phyloP scores from a whole-genome alignment of 2,797 vertebrate species.

The Falco novaeseelandiae region DNA sequence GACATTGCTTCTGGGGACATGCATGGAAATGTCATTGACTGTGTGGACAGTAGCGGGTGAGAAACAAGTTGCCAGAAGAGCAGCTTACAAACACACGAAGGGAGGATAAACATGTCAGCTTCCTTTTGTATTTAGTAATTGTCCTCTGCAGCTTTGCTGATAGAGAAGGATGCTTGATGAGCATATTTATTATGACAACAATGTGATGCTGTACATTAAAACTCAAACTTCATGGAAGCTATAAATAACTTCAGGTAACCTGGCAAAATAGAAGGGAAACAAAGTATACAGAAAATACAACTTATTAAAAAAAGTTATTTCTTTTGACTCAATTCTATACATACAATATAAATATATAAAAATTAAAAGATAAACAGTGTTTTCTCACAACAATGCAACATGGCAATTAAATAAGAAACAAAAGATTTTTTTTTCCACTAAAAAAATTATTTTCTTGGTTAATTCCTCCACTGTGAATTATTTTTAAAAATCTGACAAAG shows the following conservation, averaged over 20 bases:
- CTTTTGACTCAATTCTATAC: conserved; percentile 24
- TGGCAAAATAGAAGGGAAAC: neutral
- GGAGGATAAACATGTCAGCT: neutral
- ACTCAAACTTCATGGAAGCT: conserved; percentile 28
- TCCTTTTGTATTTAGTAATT: neutral
- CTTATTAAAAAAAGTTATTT: neutral
- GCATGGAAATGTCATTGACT: neutral
- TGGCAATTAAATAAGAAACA: neutral
- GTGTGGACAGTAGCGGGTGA: neutral
- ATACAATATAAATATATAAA: conserved; percentile 5
- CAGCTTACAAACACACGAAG: neutral
- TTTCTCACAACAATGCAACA: neutral
- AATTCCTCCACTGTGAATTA: neutral
- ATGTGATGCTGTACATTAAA: conserved; percentile 27
- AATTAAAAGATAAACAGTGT: neutral
- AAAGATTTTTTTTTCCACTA: neutral
- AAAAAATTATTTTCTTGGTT: too few relatives aligned
- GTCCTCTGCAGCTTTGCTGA: neutral
- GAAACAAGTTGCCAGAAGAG: neutral
- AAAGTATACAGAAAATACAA: neutral
- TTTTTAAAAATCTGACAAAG: neutral
- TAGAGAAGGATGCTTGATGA: neutral
- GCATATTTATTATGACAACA: conserved; percentile 26
- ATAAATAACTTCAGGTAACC: conserved; percentile 35
- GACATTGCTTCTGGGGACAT: neutral